Evolutionary conservation across 2,113 vertebrate species (phyloP), one percentile per base, ranked within the genome.

Genomic region (Rhabdornis inornatus): DNA sequence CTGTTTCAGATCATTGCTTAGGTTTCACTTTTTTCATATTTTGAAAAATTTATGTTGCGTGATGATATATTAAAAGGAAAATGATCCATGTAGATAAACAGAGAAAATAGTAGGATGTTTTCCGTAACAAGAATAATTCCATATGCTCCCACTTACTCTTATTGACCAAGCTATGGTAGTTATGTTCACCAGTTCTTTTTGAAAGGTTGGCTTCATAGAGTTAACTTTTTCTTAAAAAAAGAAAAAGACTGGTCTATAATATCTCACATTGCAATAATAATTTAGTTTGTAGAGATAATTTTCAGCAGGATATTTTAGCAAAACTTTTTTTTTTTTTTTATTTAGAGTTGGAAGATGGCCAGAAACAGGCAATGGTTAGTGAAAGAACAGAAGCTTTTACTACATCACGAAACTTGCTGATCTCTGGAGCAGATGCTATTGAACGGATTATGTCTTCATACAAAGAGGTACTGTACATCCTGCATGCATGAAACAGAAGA

Each of bases 381-480:
- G 99, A 99, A 97, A 98, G 99, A 91, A 99, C 99, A 4, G 99
- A 99, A 98, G 98, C 99, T 65, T 99, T 99, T 95, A 99, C 99
- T 35, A 99, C 99, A 23, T 99, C 99, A n/a, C 98, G 99, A 24
- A 99, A 99, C 96, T 98, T 99, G 49, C 68, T 99, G 95, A 98
- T 98, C 59, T 99, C 99, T 25, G 99, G 98, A 84, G 99, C 99
- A 5, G 99, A 99, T 57, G 99, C 99, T 94, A 99, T 99, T 93
- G 99, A 99, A 97, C 98, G 99, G 96, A 99, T 99, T 97, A 99
- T 99, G 99, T 99, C 99, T 82, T 99, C 99, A 20, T 99, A 99
- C 96, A 99, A 99, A 98, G 99, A 99, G 99, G 99, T 99, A 98
- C 45, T 86, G 52, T 68, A 55, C 9, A 71, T 94, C 81, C 89